Conservation (phyloP, 2,797 vertebrate species). For the Ctenosaura bakeri region DNA sequence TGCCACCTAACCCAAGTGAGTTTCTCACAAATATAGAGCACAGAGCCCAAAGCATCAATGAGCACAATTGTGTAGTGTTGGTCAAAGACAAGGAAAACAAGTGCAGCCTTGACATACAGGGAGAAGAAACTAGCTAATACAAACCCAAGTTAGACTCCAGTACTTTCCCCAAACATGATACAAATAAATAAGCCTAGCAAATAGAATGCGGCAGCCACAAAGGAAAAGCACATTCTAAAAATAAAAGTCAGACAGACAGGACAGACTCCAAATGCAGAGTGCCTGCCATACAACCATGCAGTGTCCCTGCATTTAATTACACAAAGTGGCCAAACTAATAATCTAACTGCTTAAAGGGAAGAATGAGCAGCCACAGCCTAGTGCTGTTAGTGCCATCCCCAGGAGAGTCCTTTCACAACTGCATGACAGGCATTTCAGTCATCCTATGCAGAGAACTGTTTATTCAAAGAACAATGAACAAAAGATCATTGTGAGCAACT, state of each 20-base stretch:
- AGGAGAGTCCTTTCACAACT: slow-evolving; percentile 19
- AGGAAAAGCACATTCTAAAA: slow-evolving; percentile 36
- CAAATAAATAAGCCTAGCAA: slow-evolving; percentile 52
- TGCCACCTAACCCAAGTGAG: slow-evolving; percentile 17
- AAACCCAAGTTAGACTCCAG: slow-evolving; percentile 4
- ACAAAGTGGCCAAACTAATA: neutral
- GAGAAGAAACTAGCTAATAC: slow-evolving; percentile 52
- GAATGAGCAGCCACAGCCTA: slow-evolving; percentile 29
- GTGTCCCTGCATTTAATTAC: neutral
- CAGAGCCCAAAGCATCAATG: slow-evolving; percentile 1
- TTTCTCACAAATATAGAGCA: slow-evolving; percentile 10
- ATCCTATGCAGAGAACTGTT: neutral
- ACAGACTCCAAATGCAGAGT: slow-evolving; percentile 46
- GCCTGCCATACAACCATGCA: neutral
- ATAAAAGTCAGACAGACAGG: slow-evolving; percentile 30
- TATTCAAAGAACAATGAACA: slow-evolving; percentile 12
- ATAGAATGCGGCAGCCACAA: slow-evolving; percentile 56
- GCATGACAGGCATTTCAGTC: slow-evolving; percentile 15
- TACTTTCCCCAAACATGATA: slow-evolving; percentile 60
- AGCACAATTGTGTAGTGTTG: slow-evolving; percentile 17
- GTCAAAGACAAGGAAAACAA: slow-evolving; percentile 47
- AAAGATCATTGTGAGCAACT: neutral
- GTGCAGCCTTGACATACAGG: neutral
- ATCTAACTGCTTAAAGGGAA: neutral
- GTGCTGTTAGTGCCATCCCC: rapidly evolving